A percentile compares a stretch with the other conserved stretches of the same genome.
Conservation (phyloP, 1,140 invertebrate species). For the Belonocnema kinseyi region DNA sequence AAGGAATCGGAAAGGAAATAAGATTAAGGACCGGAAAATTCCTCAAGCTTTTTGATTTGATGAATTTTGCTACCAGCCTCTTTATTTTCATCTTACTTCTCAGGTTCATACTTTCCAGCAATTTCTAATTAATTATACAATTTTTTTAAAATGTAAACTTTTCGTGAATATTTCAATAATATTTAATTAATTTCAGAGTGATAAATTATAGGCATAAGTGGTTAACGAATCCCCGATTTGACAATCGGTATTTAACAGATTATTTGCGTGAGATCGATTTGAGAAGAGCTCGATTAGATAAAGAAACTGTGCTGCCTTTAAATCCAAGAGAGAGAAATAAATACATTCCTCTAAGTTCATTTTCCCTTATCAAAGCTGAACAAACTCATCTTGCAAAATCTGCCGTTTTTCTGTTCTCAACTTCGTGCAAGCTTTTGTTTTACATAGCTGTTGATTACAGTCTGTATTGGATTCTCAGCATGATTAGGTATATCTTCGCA, state of each 20-base stretch:
- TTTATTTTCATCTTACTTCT: slow-evolving; percentile 80
- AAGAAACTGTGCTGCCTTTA: slow-evolving; percentile 83
- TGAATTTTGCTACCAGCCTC: slow-evolving; percentile 78
- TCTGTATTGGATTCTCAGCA: slow-evolving; percentile 82
- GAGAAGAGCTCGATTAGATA: slow-evolving; percentile 77
- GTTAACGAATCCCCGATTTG: slow-evolving; percentile 82
- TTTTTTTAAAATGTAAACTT: neutral
- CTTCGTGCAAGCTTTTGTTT: slow-evolving; percentile 81
- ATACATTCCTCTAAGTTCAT: slow-evolving; percentile 80
- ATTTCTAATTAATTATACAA: no score
- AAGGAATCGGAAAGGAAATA: slow-evolving; percentile 79
- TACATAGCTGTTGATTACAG: slow-evolving; percentile 85
- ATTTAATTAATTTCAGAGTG: slow-evolving; percentile 74
- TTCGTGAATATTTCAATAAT: neutral
- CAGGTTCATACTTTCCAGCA: slow-evolving; percentile 68
- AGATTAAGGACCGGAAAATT: slow-evolving; percentile 77
- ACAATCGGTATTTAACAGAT: slow-evolving; percentile 85
- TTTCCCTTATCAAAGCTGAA: slow-evolving; percentile 79
- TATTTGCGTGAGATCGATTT: slow-evolving; percentile 83
- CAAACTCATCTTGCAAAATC: slow-evolving; percentile 78
- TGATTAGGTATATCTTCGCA: slow-evolving; percentile 39
- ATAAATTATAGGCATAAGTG: slow-evolving; percentile 84
- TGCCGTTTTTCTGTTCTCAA: slow-evolving; percentile 78
- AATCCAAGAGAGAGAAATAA: slow-evolving; percentile 79
- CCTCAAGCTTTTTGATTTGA: slow-evolving; percentile 79